phyloP scores from a whole-genome alignment of 1,140 invertebrate genomes.

The Heliothis subflexa region DNA sequence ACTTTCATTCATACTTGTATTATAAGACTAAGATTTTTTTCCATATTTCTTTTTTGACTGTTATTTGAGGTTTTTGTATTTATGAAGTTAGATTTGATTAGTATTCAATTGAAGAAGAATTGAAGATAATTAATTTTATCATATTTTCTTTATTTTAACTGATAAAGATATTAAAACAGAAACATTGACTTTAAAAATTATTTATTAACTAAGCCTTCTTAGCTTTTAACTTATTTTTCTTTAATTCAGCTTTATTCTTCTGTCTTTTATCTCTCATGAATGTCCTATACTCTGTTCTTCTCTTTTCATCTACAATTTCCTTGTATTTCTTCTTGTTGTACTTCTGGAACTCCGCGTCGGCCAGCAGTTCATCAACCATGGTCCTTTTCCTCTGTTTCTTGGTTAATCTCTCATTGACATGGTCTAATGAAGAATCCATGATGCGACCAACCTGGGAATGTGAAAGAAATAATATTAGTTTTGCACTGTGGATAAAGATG shows the following conservation, averaged over 20 bases:
- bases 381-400: conserved; percentile 95
- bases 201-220: conserved; percentile 58
- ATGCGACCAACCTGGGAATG: conserved; percentile 90
- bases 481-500: neutral
- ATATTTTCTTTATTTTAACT: neutral
- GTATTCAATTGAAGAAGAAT: no score
- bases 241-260: conserved; percentile 78
- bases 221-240: conserved; percentile 76
- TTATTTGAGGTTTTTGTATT: no score
- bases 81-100: no score
- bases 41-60: no score
- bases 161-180: no score
- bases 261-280: conserved; percentile 84
- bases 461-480: neutral
- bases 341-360: conserved; percentile 94
- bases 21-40: no score
- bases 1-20: no score
- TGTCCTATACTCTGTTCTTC: conserved; percentile 86
- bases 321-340: conserved; percentile 95
- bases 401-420: conserved; percentile 91
- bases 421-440: conserved; percentile 90
- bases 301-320: conserved; percentile 91
- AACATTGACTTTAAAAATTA: neutral
- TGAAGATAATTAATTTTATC: neutral
- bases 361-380: conserved; percentile 96